A percentile compares a stretch with the other conserved stretches of the same genome.
These are phyloP conservation scores for Drosophila greeni DNA, from an alignment of 2,888 invertebrate species.

Conservation along the genomic window DNA sequence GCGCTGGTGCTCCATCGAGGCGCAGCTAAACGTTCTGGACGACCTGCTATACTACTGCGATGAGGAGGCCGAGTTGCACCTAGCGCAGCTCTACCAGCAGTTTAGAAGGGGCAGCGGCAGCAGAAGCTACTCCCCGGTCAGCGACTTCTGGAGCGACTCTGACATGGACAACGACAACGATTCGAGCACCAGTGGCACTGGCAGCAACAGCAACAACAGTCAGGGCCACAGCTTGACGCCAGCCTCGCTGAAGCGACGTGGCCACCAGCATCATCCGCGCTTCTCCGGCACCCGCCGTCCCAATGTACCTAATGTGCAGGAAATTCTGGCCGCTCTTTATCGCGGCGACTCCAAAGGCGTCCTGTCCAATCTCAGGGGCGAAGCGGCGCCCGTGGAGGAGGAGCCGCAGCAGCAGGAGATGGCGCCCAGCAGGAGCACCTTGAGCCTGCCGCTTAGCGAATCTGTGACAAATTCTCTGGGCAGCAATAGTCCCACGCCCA, in stretches of 20 bases:
- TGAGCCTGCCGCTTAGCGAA: conserved; percentile 75
- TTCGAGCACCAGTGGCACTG: conserved; percentile 71
- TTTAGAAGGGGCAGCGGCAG: conserved; percentile 41
- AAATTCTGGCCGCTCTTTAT: conserved; percentile 78
- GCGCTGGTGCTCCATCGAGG: conserved; percentile 77
- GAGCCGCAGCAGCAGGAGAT: conserved; percentile 32
- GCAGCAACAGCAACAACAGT: conserved; percentile 55
- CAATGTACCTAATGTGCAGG: conserved; percentile 79
- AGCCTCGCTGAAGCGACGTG: conserved; percentile 81
- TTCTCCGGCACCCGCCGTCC: conserved; percentile 82
- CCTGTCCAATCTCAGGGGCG: conserved; percentile 70
- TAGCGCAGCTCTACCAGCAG: conserved; percentile 62
- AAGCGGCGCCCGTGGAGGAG: conserved; percentile 31
- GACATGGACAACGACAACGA: conserved; percentile 63
- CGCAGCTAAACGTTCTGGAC: conserved; percentile 75
- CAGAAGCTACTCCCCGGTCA: conserved; percentile 32
- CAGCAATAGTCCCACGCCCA: conserved; percentile 78
- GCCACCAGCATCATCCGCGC: conserved; percentile 88
- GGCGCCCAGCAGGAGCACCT: conserved; percentile 59
- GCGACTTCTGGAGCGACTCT: conserved; percentile 54
- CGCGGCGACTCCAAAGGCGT: conserved; percentile 76
- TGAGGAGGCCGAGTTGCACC: conserved; percentile 68
- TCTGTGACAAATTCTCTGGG: conserved; percentile 74
- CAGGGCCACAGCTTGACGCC: conserved; percentile 50
- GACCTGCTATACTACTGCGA: conserved; percentile 76